A percentile compares a stretch with the other conserved stretches of the same genome.
These are phyloP conservation scores for Cephus runcator DNA, from an alignment of 2,888 invertebrate species.

Conservation along the genomic window DNA sequence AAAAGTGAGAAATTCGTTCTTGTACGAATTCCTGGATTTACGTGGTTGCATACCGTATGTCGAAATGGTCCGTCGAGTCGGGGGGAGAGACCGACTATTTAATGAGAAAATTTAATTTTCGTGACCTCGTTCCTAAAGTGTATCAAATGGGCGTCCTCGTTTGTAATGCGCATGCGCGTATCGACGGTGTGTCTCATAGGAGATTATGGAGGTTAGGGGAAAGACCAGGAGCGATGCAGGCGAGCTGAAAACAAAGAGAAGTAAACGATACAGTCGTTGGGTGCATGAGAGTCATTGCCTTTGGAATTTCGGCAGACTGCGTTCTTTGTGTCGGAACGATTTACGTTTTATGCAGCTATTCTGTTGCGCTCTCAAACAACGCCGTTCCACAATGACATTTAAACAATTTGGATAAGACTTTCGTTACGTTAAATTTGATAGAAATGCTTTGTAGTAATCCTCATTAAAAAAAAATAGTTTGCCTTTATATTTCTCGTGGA, in stretches of 20 bases:
- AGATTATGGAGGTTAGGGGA: neutral
- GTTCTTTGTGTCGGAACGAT: neutral
- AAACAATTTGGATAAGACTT: neutral
- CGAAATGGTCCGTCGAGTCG: neutral
- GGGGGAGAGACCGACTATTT: slow-evolving; percentile 22
- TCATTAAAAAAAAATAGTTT: too few species aligned
- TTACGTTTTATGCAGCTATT: neutral
- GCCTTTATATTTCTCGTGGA: neutral
- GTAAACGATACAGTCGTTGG: neutral
- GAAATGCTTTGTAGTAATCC: neutral
- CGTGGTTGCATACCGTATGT: neutral
- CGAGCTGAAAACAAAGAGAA: neutral
- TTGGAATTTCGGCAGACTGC: neutral
- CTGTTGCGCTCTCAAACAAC: neutral
- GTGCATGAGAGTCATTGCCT: too few species aligned
- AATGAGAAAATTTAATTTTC: slow-evolving; percentile 64
- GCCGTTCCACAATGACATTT: neutral
- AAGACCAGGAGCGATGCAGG: neutral
- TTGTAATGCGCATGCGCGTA: slow-evolving; percentile 51
- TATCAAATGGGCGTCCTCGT: slow-evolving; percentile 52
- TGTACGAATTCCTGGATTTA: neutral
- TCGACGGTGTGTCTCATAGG: neutral
- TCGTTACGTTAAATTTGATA: neutral
- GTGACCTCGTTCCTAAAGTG: slow-evolving; percentile 61
- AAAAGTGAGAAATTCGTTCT: neutral